Evolutionary conservation across 2,888 invertebrate genomes (phyloP).

Genomic region (Helleia helle): DNA sequence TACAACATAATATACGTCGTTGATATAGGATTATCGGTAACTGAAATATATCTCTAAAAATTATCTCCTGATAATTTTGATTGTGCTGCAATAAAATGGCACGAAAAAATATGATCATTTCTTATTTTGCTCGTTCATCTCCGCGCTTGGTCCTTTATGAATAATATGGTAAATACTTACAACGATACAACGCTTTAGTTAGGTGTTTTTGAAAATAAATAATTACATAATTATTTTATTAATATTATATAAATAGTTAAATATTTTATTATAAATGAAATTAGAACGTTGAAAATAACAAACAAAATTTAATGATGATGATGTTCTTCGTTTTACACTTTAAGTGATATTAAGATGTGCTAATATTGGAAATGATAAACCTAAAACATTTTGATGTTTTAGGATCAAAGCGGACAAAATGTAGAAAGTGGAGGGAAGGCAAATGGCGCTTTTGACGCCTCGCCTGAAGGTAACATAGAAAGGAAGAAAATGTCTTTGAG

Average conservation of each 20-base stretch:
- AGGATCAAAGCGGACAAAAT: constrained; percentile 7
- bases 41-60: background rate
- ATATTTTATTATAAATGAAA: background rate
- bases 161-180: no score
- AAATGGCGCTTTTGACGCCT: constrained; percentile 18
- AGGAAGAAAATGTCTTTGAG: constrained; percentile 4
- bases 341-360: no score
- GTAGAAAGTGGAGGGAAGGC: constrained; percentile 15
- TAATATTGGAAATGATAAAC: background rate
- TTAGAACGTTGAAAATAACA: no score
- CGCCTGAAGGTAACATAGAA: constrained; percentile 14
- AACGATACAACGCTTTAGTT: background rate
- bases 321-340: no score
- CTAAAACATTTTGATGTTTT: constrained; percentile 5
- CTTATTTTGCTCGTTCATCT: background rate
- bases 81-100: background rate
- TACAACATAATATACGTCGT: no score
- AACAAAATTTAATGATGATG: no score
- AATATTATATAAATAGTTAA: no score
- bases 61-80: background rate
- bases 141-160: background rate
- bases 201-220: no score
- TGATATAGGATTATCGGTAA: background rate
- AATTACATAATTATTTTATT: no score
- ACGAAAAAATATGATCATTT: background rate